Conservation (phyloP, 2,113 vertebrate genomes). For the Desmodus rotundus region DNA sequence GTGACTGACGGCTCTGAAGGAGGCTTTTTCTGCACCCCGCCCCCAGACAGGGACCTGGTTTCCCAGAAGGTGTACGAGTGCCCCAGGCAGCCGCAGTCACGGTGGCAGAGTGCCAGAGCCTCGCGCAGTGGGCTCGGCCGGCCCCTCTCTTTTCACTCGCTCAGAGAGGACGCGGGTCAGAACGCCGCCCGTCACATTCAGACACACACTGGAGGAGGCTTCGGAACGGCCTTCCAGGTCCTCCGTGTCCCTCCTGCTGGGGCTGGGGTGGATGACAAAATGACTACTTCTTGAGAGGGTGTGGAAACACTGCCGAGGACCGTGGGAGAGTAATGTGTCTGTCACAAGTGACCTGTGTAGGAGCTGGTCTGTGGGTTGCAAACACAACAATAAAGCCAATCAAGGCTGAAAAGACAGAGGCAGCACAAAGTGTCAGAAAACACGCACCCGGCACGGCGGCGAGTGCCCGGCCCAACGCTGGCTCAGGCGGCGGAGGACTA, state of each 20-base stretch:
- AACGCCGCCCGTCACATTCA: constrained; percentile 71
- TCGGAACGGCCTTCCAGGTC: constrained; percentile 48
- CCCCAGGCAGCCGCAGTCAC: constrained; percentile 72
- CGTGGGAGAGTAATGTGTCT: neutral
- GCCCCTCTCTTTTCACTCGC: constrained; percentile 65
- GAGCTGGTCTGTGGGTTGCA: neutral
- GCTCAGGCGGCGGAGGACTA: rapidly evolving
- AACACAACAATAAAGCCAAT: neutral
- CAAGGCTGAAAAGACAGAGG: neutral
- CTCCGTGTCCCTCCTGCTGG: neutral
- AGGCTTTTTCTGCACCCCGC: neutral
- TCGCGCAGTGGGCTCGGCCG: constrained; percentile 57
- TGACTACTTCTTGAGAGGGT: neutral
- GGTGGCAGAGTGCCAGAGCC: constrained; percentile 60
- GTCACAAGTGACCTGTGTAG: neutral
- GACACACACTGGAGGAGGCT: neutral
- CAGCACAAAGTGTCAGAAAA: neutral
- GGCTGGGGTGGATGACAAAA: neutral
- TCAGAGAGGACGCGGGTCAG: too few species aligned
- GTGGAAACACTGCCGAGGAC: neutral
- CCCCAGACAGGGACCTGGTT: constrained; percentile 59
- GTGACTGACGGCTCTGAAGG: neutral
- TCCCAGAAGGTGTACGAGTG: constrained; percentile 47
- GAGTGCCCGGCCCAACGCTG: neutral
- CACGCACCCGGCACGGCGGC: neutral